Conservation (phyloP, 2,797 vertebrate genomes). For the Antrozous pallidus region DNA sequence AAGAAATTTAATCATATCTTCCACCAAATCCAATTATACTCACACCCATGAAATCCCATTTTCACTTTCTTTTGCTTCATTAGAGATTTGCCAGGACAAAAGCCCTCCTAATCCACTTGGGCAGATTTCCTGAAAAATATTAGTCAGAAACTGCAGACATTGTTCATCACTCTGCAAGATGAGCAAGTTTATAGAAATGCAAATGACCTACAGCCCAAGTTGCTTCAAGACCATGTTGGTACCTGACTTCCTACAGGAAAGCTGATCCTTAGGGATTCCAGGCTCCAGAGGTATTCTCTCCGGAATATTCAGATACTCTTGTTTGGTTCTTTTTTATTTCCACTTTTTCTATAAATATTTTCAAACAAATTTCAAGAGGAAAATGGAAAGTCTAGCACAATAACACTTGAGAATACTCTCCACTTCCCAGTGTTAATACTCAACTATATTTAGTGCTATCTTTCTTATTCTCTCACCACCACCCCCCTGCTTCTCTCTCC, state of each 20-base stretch:
- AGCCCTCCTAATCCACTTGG: constrained; percentile 4
- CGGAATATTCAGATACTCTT: not conserved
- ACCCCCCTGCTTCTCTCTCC: too few relatives aligned
- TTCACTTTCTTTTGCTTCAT: constrained; percentile 63
- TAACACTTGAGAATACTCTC: not conserved
- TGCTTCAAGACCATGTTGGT: not conserved
- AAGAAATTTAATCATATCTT: constrained; percentile 69
- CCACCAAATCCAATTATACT: constrained; percentile 68
- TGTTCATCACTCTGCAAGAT: not conserved
- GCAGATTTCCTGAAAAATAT: constrained; percentile 48
- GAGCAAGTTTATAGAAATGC: not conserved
- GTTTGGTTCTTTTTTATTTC: not conserved
- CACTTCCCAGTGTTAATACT: not conserved
- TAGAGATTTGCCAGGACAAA: not conserved
- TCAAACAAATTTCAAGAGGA: constrained; percentile 18
- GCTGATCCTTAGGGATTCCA: not conserved
- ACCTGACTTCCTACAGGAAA: not conserved
- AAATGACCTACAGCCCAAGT: not conserved
- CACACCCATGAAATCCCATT: constrained; percentile 64
- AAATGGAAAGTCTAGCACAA: not conserved
- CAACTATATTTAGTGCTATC: not conserved
- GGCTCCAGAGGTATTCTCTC: fast-evolving
- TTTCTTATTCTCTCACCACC: not conserved
- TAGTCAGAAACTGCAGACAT: not conserved
- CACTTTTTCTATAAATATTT: not conserved